These are phyloP conservation scores for Eilema caniola DNA, from an alignment of 2,888 invertebrate genomes.

Conservation along the genomic window DNA sequence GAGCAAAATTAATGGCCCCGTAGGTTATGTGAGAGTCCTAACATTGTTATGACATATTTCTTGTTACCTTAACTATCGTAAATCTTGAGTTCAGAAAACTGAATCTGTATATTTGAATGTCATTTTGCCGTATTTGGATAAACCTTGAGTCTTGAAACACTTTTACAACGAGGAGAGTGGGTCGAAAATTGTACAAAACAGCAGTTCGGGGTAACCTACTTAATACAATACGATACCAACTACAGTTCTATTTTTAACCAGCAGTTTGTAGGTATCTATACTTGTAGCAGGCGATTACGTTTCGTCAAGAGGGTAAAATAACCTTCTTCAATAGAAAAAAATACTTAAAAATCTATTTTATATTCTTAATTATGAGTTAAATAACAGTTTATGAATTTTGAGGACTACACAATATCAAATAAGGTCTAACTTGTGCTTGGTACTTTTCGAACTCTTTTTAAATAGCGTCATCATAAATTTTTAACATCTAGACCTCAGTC, in stretches of 20 bases:
- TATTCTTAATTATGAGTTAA: not conserved
- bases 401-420: not conserved
- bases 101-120: conserved; percentile 20
- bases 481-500: not conserved
- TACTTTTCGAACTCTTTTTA: not conserved
- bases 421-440: too few species aligned
- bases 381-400: not conserved
- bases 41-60: conserved; percentile 30
- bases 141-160: conserved; percentile 28
- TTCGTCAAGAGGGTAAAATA: not conserved
- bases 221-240: not conserved
- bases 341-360: not conserved
- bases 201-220: conserved; percentile 15
- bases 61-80: conserved; percentile 23
- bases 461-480: not conserved
- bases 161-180: conserved; percentile 26
- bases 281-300: not conserved
- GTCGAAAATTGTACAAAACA: conserved; percentile 29
- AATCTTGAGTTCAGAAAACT: conserved; percentile 22
- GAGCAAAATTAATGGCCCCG: conserved; percentile 6
- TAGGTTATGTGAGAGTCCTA: conserved; percentile 19
- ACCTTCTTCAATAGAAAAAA: not conserved
- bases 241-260: not conserved
- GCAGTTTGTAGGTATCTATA: too few species aligned
- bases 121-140: conserved; percentile 17